phyloP scores from a whole-genome alignment of 2,888 invertebrate genomes.

The Tryphoninae sp. region DNA sequence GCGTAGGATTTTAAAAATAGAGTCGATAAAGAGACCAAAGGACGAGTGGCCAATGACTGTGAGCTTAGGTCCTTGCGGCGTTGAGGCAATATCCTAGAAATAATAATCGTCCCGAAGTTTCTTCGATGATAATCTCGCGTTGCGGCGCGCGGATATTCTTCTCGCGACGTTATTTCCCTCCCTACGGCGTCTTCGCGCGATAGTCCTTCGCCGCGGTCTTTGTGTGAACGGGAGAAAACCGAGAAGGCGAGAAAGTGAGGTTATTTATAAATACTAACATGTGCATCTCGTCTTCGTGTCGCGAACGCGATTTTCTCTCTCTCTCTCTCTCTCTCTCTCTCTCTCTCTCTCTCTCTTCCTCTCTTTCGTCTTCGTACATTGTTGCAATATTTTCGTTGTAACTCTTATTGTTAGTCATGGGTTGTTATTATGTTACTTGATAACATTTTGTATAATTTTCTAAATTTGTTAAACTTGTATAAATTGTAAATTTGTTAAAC shows the following conservation, averaged over 20 bases:
- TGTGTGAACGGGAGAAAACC: slow-evolving; percentile 15
- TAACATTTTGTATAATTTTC: no score
- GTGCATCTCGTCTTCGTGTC: slow-evolving; percentile 39
- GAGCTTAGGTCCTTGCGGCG: not conserved
- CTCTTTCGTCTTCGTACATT: no score
- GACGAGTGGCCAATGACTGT: slow-evolving; percentile 13
- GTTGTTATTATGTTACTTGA: no score
- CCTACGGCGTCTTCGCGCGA: slow-evolving; percentile 32
- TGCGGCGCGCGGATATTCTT: not conserved
- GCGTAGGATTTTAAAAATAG: not conserved
- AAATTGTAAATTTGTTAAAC: no score
- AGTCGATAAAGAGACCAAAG: not conserved
- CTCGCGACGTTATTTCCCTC: slow-evolving; percentile 4
- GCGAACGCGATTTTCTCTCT: slow-evolving; percentile 64
- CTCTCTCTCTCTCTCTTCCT: no score
- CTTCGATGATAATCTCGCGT: slow-evolving; percentile 35
- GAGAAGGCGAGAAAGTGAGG: slow-evolving; percentile 59
- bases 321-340: not conserved
- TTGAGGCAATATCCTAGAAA: slow-evolving; percentile 14
- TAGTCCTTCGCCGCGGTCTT: slow-evolving; percentile 43
- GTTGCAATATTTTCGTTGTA: no score
- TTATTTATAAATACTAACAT: slow-evolving; percentile 77
- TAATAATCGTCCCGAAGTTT: slow-evolving; percentile 11
- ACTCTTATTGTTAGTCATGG: no score
- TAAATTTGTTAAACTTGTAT: no score